These are phyloP conservation scores for Hippocampus barbouri DNA, from an alignment of 2,113 vertebrate species.

Conservation along the genomic window DNA sequence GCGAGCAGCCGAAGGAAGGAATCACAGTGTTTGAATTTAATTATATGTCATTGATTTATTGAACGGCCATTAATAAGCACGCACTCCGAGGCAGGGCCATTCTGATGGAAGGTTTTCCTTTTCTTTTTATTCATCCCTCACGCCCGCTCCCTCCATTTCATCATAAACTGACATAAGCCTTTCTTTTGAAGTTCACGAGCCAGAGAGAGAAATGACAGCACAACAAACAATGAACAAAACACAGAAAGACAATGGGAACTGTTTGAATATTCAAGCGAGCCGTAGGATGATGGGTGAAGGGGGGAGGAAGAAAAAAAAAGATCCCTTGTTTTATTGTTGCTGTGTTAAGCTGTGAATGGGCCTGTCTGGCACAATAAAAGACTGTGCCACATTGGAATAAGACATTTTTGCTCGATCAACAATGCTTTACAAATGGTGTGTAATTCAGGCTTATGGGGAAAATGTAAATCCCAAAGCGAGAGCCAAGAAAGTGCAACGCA, in stretches of 20 bases:
- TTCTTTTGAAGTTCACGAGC: conserved; percentile 68
- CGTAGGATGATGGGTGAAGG: conserved; percentile 43
- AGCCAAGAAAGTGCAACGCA: conserved; percentile 33
- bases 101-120: conserved; percentile 33
- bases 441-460: conserved; percentile 57
- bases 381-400: conserved; percentile 64
- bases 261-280: conserved; percentile 70
- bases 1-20: conserved; percentile 32
- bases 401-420: conserved; percentile 58
- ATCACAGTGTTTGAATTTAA: conserved; percentile 65
- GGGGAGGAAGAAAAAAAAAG: conserved; percentile 26
- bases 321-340: conserved; percentile 69
- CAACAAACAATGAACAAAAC: conserved; percentile 74
- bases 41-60: conserved; percentile 71
- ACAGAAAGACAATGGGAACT: conserved; percentile 63
- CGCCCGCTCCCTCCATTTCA: conserved; percentile 52
- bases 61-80: conserved; percentile 59
- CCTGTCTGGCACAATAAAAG: conserved; percentile 67
- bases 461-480: conserved; percentile 50
- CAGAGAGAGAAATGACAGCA: conserved; percentile 65
- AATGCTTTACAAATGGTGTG: conserved; percentile 60
- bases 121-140: conserved; percentile 18
- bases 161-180: conserved; percentile 64
- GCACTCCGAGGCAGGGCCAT: conserved; percentile 37
- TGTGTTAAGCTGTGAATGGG: conserved; percentile 66